A percentile compares a stretch with the other conserved stretches of the same genome.
phyloP scores from a whole-genome alignment of 2,797 vertebrate genomes.

The Coregonus sp. region DNA sequence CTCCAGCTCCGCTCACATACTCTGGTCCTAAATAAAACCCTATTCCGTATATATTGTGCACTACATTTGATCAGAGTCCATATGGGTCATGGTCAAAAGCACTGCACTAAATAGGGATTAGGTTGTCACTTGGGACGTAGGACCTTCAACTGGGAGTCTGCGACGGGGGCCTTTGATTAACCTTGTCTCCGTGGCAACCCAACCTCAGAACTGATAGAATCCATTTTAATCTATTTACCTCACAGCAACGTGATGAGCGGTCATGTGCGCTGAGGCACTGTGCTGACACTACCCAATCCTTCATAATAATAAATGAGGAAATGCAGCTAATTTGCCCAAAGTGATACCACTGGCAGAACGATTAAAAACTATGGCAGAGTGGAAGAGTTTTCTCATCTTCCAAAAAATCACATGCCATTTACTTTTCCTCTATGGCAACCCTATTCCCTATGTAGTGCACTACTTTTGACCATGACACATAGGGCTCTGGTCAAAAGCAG shows the following conservation, averaged over 20 bases:
- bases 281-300: slow-evolving; percentile 13
- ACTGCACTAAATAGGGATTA: no score
- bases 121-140: no score
- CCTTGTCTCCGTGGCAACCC: slow-evolving; percentile 38
- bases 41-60: no score
- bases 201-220: slow-evolving; percentile 32
- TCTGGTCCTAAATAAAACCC: no score
- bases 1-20: no score
- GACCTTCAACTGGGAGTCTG: slow-evolving; percentile 8
- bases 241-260: slow-evolving; percentile 34
- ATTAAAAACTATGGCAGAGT: slow-evolving; percentile 14
- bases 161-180: slow-evolving; percentile 15
- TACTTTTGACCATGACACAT: no score
- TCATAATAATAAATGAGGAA: slow-evolving; percentile 34
- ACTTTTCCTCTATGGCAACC: slow-evolving; percentile 47
- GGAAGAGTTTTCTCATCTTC: slow-evolving; percentile 38
- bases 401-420: slow-evolving; percentile 64
- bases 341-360: slow-evolving; percentile 49
- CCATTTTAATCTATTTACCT: slow-evolving; percentile 28
- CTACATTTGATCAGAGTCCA: no score
- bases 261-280: slow-evolving; percentile 42
- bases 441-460: no score
- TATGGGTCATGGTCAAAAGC: no score
- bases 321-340: slow-evolving; percentile 50
- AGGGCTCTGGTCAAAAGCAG: no score